Evolutionary conservation across 1,140 invertebrate species (phyloP), one percentile per base, ranked within the genome.

Genomic region (Cyrtorhinus lividipennis): DNA sequence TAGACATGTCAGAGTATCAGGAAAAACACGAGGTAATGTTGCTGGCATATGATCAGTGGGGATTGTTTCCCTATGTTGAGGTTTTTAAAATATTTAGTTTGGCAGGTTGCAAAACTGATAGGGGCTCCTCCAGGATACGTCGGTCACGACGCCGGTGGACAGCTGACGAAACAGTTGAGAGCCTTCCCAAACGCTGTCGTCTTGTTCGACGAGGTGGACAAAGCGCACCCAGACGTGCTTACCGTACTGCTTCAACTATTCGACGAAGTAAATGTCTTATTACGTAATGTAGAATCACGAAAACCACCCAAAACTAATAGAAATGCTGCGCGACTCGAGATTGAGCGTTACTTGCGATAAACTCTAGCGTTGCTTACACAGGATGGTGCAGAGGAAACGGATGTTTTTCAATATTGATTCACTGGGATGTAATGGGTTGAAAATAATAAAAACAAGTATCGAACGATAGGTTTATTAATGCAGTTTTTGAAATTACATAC

Each of bases 1-100:
- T 96, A 0, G 92, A 96, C 72, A 96, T 96, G 93, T 94, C 91
- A 1, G 93, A 96, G 73, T 96, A 93, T 76, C 92, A 95, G 75
- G 86, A 92, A 71, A 92, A 90, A 74, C 90, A 93, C 72, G 87
- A 93, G 77, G 86, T 84, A 72, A 61, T n/a, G n/a, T n/a, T n/a
- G n/a, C n/a, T n/a, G n/a, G n/a, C n/a, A n/a, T n/a, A n/a, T n/a
- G n/a, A n/a, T n/a, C n/a, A n/a, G n/a, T n/a, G n/a, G n/a, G n/a
- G n/a, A n/a, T n/a, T n/a, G n/a, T n/a, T n/a, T n/a, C n/a, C 30
- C 30, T 56, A 23, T 56, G 22, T 18, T 56, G 5, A 56, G 18
- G 5, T 18, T 18, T 23, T 25, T n/a, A n/a, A n/a, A n/a, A n/a
- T 25, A 59, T 24, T 25, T 13, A 57, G 15, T 64, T 45, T 59